phyloP scores from a whole-genome alignment of 2,113 vertebrate genomes.

The Nipponia nippon region DNA sequence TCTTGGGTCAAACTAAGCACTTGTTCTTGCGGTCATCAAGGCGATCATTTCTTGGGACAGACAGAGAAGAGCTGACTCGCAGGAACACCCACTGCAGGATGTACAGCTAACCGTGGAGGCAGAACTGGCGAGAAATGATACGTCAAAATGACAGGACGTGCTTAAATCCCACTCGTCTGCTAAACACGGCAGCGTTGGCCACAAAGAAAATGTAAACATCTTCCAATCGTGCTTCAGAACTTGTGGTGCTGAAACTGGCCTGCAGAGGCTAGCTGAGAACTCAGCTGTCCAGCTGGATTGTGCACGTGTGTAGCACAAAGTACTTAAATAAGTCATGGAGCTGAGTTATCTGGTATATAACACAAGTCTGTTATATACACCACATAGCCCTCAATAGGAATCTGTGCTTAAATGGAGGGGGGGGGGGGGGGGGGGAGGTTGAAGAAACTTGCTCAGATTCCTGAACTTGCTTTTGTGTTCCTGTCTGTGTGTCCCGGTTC shows the following conservation, averaged over 20 bases:
- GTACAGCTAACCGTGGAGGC: neutral
- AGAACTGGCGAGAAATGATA: neutral
- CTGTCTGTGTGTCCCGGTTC: neutral
- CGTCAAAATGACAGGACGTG: neutral
- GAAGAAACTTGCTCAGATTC: neutral
- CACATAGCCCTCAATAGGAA: neutral
- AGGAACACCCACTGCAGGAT: neutral
- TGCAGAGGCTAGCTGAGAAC: neutral
- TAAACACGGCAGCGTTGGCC: neutral
- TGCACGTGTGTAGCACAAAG: neutral
- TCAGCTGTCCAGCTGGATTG: neutral
- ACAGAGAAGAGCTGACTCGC: rapidly evolving
- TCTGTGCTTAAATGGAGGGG: neutral
- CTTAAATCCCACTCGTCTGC: neutral
- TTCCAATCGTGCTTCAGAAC: neutral
- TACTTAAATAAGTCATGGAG: neutral
- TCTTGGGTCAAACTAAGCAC: neutral
- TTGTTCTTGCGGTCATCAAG: neutral
- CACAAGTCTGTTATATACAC: neutral
- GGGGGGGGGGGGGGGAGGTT: rapidly evolving
- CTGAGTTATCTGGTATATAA: neutral
- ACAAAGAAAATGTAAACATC: neutral
- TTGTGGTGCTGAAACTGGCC: neutral
- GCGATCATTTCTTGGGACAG: rapidly evolving
- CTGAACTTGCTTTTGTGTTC: neutral